Percentiles rank a stretch among this genome's conserved stretches.
These are phyloP conservation scores for Habropoda laboriosa DNA, from an alignment of 1,140 invertebrate species.

Conservation along the genomic window DNA sequence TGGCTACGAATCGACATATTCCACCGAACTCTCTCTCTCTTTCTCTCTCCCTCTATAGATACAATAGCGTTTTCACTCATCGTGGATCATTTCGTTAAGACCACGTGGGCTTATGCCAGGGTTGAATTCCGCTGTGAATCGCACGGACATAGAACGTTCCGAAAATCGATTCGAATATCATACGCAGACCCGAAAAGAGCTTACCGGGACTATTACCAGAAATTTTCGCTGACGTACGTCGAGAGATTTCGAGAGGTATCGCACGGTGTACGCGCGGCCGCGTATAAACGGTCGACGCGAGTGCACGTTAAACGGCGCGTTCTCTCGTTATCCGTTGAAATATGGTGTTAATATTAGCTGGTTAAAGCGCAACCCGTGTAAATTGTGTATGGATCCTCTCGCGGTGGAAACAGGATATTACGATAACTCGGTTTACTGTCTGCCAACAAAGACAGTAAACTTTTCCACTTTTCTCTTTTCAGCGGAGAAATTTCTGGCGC, in stretches of 20 bases:
- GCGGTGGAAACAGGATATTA: neutral
- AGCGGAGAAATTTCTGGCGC: too few species aligned
- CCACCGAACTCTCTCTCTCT: too few species aligned
- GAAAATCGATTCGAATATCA: conserved; percentile 53
- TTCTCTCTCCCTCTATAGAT: conserved; percentile 4
- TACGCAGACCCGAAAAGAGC: conserved; percentile 44
- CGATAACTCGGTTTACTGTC: neutral
- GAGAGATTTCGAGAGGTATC: conserved; percentile 52
- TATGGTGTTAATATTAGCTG: conserved; percentile 42
- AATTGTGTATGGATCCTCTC: neutral
- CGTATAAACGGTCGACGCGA: neutral
- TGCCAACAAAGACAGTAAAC: neutral
- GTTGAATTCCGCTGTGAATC: conserved; percentile 44
- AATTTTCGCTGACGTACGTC: conserved; percentile 57
- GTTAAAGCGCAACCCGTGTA: conserved; percentile 10
- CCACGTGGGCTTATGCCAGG: conserved; percentile 48
- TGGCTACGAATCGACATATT: conserved; percentile 31
- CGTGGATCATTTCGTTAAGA: conserved; percentile 68
- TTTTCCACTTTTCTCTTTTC: too few species aligned
- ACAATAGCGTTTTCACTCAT: conserved; percentile 72
- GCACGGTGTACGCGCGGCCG: conserved; percentile 1
- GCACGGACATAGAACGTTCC: conserved; percentile 40
- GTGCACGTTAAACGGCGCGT: neutral
- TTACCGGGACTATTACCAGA: conserved; percentile 51
- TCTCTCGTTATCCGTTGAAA: conserved; percentile 31